These are phyloP conservation scores for Dynastes maya DNA, from an alignment of 2,888 invertebrate species.

Conservation along the genomic window DNA sequence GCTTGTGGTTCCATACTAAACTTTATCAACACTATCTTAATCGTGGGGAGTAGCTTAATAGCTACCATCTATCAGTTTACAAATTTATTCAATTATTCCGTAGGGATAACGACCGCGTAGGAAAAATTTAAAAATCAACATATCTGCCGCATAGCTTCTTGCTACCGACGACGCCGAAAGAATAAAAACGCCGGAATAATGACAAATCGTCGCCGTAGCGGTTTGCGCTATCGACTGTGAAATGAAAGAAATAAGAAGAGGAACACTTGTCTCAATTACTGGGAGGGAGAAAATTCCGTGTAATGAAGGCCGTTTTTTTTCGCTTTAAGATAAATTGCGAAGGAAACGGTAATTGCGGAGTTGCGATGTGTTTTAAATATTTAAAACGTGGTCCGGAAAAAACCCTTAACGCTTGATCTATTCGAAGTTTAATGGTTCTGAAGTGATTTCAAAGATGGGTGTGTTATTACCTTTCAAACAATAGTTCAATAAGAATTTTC, in stretches of 20 bases:
- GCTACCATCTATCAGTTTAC: neutral
- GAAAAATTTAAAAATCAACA: constrained; percentile 31
- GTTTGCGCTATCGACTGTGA: constrained; percentile 6
- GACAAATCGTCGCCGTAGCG: constrained; percentile 8
- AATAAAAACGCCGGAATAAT: constrained; percentile 5
- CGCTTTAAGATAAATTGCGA: constrained; percentile 8
- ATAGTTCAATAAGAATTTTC: too few species aligned
- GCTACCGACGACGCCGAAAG: neutral
- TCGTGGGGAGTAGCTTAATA: too few species aligned
- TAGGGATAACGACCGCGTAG: constrained; percentile 8
- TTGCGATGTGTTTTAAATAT: neutral
- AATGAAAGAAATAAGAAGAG: constrained; percentile 22
- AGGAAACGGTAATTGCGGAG: neutral
- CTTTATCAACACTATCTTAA: too few species aligned
- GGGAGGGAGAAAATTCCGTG: neutral
- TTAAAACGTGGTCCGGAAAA: neutral
- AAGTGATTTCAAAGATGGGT: neutral
- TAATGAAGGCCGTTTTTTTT: constrained; percentile 6
- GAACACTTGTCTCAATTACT: constrained; percentile 8
- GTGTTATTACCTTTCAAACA: too few species aligned
- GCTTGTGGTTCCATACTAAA: too few species aligned
- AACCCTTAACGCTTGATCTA: neutral
- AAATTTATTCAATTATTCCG: constrained; percentile 26
- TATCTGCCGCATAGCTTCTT: constrained; percentile 15
- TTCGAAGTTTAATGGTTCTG: neutral